Conservation (phyloP, 2,888 invertebrate genomes). For the Arctia plantaginis region DNA sequence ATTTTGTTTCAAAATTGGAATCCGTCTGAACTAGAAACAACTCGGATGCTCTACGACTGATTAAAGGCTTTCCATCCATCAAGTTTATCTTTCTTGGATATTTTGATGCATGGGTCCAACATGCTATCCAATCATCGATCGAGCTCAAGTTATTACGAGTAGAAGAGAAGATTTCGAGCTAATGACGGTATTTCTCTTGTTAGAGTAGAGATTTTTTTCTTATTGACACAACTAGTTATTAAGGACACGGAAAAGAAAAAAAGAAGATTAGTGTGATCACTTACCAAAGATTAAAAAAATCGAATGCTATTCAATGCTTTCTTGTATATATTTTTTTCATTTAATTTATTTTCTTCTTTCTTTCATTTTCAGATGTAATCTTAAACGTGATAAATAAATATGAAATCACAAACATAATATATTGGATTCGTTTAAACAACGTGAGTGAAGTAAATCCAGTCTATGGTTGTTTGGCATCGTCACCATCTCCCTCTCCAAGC, state of each 20-base stretch:
- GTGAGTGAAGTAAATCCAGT: slow-evolving; percentile 11
- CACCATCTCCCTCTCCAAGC: not conserved
- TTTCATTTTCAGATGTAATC: not conserved
- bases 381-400: not conserved
- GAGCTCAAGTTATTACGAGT: not conserved
- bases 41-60: not conserved
- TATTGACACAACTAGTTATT: too few species aligned
- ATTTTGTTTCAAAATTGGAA: too few species aligned
- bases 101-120: not conserved
- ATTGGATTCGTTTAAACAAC: slow-evolving; percentile 1
- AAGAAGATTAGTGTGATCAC: too few species aligned
- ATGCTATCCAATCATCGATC: not conserved
- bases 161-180: not conserved
- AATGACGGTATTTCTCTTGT: not conserved
- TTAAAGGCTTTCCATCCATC: not conserved
- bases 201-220: not conserved
- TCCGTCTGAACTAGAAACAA: too few species aligned
- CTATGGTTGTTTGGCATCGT: slow-evolving; percentile 28
- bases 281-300: too few species aligned
- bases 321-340: too few species aligned
- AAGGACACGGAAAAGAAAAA: too few species aligned
- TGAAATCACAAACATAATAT: not conserved
- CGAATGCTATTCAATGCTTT: too few species aligned
- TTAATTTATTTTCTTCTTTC: too few species aligned
- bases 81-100: not conserved